phyloP scores from a whole-genome alignment of 2,113 vertebrate species.

The Ctenomys sociabilis region DNA sequence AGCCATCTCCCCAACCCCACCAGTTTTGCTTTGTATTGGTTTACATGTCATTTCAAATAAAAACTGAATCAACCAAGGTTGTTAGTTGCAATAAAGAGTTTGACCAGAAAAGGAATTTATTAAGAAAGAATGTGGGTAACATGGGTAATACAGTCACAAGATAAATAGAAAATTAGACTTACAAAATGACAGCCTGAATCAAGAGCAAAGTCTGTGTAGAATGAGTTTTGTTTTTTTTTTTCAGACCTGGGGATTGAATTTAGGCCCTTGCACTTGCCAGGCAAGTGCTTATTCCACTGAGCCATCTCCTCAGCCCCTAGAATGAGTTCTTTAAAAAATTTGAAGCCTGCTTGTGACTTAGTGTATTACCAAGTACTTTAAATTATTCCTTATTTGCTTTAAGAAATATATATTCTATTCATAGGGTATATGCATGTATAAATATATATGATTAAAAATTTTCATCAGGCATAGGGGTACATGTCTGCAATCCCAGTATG shows the following conservation, averaged over 20 bases:
- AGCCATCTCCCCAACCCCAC: too few species aligned
- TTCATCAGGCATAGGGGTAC: not conserved
- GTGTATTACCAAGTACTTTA: not conserved
- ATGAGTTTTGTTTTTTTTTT: too few species aligned
- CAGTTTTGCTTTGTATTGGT: constrained; percentile 30
- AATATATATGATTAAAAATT: not conserved
- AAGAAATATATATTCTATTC: constrained; percentile 41
- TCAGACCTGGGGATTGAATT: too few species aligned
- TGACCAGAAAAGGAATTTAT: constrained; percentile 51
- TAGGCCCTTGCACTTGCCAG: too few species aligned
- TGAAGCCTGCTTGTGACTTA: not conserved
- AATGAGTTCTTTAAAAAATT: constrained; percentile 59
- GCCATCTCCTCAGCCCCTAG: too few species aligned
- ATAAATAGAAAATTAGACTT: constrained; percentile 38
- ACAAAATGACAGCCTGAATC: constrained; percentile 20
- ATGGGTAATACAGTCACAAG: not conserved
- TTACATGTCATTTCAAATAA: constrained; percentile 47
- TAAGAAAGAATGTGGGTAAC: constrained; percentile 46
- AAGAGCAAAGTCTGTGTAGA: constrained; percentile 12
- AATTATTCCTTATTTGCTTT: constrained; percentile 59
- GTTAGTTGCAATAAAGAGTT: constrained; percentile 46
- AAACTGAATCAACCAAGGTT: not conserved
- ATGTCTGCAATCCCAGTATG: not conserved
- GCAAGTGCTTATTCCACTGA: too few species aligned
- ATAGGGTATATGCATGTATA: not conserved